Evolutionary conservation across 2,797 vertebrate genomes (phyloP), one percentile per base, ranked within the genome.

Genomic region (Anguilla pacifica): DNA sequence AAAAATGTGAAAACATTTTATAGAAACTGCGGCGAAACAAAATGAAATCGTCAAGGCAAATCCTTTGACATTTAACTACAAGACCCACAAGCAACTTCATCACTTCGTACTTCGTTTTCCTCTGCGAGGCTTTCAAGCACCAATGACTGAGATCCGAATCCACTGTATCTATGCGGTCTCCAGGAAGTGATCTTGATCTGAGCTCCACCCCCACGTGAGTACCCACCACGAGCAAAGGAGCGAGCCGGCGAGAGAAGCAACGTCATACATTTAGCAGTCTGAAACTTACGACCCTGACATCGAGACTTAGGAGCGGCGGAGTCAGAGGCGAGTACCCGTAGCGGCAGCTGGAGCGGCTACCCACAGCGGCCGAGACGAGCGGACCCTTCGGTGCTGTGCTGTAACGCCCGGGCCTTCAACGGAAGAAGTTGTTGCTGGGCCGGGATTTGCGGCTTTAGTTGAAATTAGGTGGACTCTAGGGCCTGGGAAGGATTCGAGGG

Each of bases 201-300:
- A 61, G 94, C 95, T 94, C 84, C 79, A 49, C 79, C 93, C 93
- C 95, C 96, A 96, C 94, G 96, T 96, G 94, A 89, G 88, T 43
- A 43, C 84, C 93, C 92, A 96, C 95, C 96, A 95, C 96, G 96
- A 95, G 94, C 92, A 90, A 92, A 91, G 91, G 93, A 92, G 91
- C 92, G 92, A 90, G 94, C 95, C 95, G 95, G 96, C 92, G 74
- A 91, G 92, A 92, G 94, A 94, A 90, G 94, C 94, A 93, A 94
- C 95, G 96, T 96, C 95, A 96, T 93, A 92, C 59, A 19, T 7
- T 6, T 91, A 92, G 93, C 91, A 90, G 92, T 93, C 93, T 93
- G 92, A 49, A 49, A 82, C 91, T 91, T 87, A 59, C 87, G 87
- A 88, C 94, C 92, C 89, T 89, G 94, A 91, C 89, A 91, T 89